Evolutionary conservation across 2,888 invertebrate genomes (phyloP).

Genomic region (Asteroscopus sphinx): DNA sequence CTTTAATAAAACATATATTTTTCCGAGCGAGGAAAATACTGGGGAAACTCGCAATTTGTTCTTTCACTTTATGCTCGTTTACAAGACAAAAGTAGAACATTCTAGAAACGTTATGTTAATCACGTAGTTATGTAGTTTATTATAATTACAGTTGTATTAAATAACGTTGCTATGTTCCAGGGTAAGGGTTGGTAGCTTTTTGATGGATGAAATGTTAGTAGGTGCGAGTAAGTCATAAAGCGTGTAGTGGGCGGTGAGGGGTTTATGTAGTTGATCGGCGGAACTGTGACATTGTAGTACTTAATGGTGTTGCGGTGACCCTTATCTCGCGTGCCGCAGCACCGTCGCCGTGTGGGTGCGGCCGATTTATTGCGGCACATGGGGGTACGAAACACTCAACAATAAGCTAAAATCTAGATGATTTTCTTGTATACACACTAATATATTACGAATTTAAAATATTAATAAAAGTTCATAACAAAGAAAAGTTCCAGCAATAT

Average conservation of each 20-base stretch:
- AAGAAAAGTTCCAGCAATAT: slow-evolving; percentile 18
- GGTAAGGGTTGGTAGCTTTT: slow-evolving; percentile 21
- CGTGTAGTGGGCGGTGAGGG: slow-evolving; percentile 63
- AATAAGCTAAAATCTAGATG: slow-evolving; percentile 59
- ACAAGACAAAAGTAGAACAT: slow-evolving; percentile 90
- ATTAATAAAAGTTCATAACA: slow-evolving; percentile 10
- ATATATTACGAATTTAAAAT: not conserved
- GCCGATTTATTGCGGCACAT: slow-evolving; percentile 81
- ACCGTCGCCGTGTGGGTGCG: slow-evolving; percentile 75
- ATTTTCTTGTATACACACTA: slow-evolving; percentile 12
- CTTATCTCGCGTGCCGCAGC: slow-evolving; percentile 82
- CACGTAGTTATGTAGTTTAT: slow-evolving; percentile 84
- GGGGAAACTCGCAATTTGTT: slow-evolving; percentile 90
- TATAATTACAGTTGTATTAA: slow-evolving; percentile 66
- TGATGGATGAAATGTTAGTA: slow-evolving; percentile 59
- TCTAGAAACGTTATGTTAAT: slow-evolving; percentile 89
- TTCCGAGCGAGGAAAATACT: slow-evolving; percentile 90
- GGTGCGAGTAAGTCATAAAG: slow-evolving; percentile 72
- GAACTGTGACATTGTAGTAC: slow-evolving; percentile 78
- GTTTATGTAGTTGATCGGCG: slow-evolving; percentile 71
- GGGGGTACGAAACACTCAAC: slow-evolving; percentile 69
- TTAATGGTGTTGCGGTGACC: slow-evolving; percentile 82
- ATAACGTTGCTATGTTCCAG: slow-evolving; percentile 44
- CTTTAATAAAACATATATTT: slow-evolving; percentile 90
- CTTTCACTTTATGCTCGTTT: slow-evolving; percentile 90